These are phyloP conservation scores for Anas platyrhynchos DNA, from an alignment of 2,113 vertebrate species.

Conservation along the genomic window DNA sequence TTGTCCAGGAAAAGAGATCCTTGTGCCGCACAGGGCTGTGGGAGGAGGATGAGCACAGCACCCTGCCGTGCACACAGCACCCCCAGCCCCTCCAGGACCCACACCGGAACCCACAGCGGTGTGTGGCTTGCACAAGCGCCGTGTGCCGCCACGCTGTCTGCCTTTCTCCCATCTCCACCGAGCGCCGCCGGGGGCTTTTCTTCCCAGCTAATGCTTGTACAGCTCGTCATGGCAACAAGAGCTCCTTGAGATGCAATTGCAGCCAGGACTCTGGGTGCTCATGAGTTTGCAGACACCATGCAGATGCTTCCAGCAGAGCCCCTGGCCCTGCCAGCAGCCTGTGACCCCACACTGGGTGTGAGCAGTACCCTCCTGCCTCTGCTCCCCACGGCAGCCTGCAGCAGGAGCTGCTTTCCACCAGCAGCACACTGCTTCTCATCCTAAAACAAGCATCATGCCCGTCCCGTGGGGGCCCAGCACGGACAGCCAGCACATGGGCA, in stretches of 20 bases:
- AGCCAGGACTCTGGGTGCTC: neutral
- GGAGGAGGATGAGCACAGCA: accelerated
- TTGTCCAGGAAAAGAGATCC: neutral
- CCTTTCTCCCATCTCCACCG: neutral
- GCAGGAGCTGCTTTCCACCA: neutral
- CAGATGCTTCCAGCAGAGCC: neutral
- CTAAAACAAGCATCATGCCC: neutral
- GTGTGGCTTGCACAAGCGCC: accelerated
- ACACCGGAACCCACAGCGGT: too few relatives aligned
- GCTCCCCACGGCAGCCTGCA: neutral
- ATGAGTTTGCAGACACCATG: neutral
- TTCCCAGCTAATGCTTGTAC: neutral
- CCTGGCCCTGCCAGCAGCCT: neutral
- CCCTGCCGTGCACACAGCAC: neutral
- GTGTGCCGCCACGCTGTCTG: accelerated
- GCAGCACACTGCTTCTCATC: neutral
- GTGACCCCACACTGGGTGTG: accelerated
- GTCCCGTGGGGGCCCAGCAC: neutral
- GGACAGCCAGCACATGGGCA: neutral
- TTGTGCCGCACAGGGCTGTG: neutral
- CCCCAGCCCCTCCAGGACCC: neutral
- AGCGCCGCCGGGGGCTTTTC: neutral
- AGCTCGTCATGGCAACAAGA: conserved; percentile 55
- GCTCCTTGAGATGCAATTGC: neutral
- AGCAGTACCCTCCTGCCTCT: accelerated